Evolutionary conservation across 2,888 invertebrate species (phyloP).

Genomic region (Polydrusus pterygomalis): DNA sequence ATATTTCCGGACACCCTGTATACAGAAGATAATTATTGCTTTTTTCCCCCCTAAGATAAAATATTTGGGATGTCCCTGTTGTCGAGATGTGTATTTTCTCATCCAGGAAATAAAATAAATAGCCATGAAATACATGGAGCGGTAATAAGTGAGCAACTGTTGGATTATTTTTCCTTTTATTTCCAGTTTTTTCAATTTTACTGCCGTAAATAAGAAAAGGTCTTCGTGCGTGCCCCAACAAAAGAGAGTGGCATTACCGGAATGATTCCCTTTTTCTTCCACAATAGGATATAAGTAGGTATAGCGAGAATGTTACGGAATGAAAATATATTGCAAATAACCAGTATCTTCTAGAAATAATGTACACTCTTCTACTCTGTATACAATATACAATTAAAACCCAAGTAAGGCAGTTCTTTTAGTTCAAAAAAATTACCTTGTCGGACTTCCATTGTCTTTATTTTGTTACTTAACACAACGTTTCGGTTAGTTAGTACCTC

Average conservation of each 20-base stretch:
- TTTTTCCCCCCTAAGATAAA: no score
- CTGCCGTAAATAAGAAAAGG: slow-evolving; percentile 49
- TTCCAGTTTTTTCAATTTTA: slow-evolving; percentile 48
- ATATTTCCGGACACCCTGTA: no score
- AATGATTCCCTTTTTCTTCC: slow-evolving; percentile 27
- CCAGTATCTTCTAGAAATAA: no score
- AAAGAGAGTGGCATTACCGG: slow-evolving; percentile 35
- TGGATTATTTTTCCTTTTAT: slow-evolving; percentile 48
- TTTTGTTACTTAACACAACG: no score
- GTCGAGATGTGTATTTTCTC: slow-evolving; percentile 22
- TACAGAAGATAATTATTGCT: no score
- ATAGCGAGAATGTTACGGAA: slow-evolving; percentile 2
- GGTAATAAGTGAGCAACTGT: slow-evolving; percentile 27
- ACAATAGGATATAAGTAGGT: slow-evolving; percentile 10
- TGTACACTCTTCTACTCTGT: no score
- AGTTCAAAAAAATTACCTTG: no score
- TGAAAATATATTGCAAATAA: background rate
- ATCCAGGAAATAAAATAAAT: slow-evolving; percentile 28
- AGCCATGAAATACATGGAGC: slow-evolving; percentile 36
- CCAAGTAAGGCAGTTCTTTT: no score
- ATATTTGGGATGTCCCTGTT: background rate
- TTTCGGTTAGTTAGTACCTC: no score
- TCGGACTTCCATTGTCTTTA: no score
- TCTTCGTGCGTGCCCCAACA: slow-evolving; percentile 41
- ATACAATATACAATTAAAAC: no score